Percentiles rank a stretch among this genome's conserved stretches.
phyloP scores from a whole-genome alignment of 2,113 vertebrate genomes.

The human (Homo sapiens) region DNA sequence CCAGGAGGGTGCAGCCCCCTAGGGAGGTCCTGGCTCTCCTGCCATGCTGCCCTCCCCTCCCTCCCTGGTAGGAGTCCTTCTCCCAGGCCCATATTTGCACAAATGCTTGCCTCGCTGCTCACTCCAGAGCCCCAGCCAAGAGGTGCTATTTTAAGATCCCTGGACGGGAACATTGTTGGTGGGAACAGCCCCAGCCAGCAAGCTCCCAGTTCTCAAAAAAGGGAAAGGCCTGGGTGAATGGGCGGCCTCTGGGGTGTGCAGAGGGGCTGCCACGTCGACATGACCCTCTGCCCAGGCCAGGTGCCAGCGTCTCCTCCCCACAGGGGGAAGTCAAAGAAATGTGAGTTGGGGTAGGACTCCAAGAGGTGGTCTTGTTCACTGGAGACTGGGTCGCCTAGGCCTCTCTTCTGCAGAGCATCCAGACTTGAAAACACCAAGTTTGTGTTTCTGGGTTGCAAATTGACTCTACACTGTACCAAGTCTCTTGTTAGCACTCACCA shows the following conservation, averaged over 20 bases:
- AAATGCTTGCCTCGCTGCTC: constrained; percentile 78
- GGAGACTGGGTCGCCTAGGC: not conserved
- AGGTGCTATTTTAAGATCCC: constrained; percentile 88
- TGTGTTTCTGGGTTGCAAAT: not conserved
- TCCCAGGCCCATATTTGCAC: constrained; percentile 90
- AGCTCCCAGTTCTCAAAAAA: constrained; percentile 85
- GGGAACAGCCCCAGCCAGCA: constrained; percentile 81
- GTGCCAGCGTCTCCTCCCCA: not conserved
- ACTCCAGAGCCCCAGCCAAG: constrained; percentile 78
- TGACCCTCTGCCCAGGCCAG: constrained; percentile 1
- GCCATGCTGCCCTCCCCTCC: not conserved
- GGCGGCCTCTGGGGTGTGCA: not conserved
- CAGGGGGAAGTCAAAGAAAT: not conserved
- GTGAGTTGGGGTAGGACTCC: not conserved
- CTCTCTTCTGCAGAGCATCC: not conserved
- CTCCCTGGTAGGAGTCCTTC: constrained; percentile 49
- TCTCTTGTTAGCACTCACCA: not conserved
- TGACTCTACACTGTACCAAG: accelerated
- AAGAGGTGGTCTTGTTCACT: not conserved
- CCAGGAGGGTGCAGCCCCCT: not conserved
- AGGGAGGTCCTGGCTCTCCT: constrained; percentile 54
- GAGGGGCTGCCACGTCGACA: not conserved
- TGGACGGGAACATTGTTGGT: constrained; percentile 85
- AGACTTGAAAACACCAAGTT: not conserved
- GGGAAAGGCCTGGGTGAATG: constrained; percentile 75